These are phyloP conservation scores for Lordiphosa clarofinis DNA, from an alignment of 1,140 invertebrate species.

Conservation along the genomic window DNA sequence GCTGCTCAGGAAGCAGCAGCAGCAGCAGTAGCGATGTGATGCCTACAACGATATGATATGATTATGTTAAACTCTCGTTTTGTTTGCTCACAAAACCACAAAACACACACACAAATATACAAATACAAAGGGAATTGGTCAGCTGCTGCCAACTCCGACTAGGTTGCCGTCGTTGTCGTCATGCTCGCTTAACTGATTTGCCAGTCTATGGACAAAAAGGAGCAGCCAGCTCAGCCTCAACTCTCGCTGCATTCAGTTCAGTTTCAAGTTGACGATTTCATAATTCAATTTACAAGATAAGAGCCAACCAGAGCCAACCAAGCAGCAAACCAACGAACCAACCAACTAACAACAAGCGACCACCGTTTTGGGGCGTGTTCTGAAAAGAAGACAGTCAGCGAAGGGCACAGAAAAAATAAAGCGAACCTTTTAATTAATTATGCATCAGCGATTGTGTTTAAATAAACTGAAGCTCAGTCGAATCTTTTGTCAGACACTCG, in stretches of 20 bases:
- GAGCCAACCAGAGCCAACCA: constrained; percentile 40
- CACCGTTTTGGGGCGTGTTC: constrained; percentile 63
- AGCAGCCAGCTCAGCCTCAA: constrained; percentile 38
- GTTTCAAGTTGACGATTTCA: constrained; percentile 77
- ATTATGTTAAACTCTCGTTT: constrained; percentile 77
- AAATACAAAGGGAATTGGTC: constrained; percentile 48
- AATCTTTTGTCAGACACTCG: constrained; percentile 41
- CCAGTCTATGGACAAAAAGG: constrained; percentile 65
- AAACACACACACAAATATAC: constrained; percentile 28
- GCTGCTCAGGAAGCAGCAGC: constrained; percentile 29
- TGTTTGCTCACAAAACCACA: constrained; percentile 60
- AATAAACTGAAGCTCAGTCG: constrained; percentile 61
- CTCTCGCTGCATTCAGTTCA: constrained; percentile 60
- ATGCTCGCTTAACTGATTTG: constrained; percentile 74
- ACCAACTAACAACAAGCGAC: constrained; percentile 37
- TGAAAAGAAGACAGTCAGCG: constrained; percentile 38
- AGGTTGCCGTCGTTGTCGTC: constrained; percentile 45
- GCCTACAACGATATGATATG: constrained; percentile 72
- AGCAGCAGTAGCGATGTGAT: constrained; percentile 59
- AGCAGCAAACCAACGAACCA: constrained; percentile 22
- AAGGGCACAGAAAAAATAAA: constrained; percentile 35
- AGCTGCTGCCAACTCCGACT: constrained; percentile 25
- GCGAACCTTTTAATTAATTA: constrained; percentile 75
- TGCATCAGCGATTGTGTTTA: constrained; percentile 75
- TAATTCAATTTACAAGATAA: constrained; percentile 78